Evolutionary conservation across 2,888 invertebrate genomes (phyloP).

Genomic region (Cephus sareptanus): DNA sequence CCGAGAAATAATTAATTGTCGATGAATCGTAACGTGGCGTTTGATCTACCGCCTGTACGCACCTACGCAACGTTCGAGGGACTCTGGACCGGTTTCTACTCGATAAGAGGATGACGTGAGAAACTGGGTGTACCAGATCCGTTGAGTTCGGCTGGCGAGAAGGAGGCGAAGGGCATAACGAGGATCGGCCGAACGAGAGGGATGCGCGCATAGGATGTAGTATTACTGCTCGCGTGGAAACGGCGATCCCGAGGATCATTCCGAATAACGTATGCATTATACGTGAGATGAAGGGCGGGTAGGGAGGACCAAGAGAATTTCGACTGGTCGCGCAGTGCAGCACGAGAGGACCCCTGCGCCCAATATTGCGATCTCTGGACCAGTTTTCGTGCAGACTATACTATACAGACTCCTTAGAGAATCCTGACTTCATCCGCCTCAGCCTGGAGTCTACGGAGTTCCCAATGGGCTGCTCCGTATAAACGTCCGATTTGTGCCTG

Average conservation of each 20-base stretch:
- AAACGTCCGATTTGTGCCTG: not conserved
- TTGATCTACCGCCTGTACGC: not conserved
- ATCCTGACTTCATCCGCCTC: not conserved
- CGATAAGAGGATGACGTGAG: constrained; percentile 53
- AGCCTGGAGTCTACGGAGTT: not conserved
- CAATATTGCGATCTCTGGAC: constrained; percentile 37
- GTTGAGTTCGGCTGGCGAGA: constrained; percentile 14
- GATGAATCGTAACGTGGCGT: constrained; percentile 6
- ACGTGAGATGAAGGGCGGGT: not conserved
- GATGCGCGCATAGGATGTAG: not conserved
- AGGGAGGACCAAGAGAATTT: not conserved
- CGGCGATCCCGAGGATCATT: not conserved
- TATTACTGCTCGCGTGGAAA: not conserved
- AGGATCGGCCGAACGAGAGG: not conserved
- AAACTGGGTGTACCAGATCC: constrained; percentile 44
- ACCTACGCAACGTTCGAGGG: constrained; percentile 5
- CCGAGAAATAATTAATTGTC: not conserved
- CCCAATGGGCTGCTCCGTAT: not conserved
- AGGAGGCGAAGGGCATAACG: not conserved
- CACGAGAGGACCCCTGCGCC: constrained; percentile 31
- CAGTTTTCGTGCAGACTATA: constrained; percentile 39
- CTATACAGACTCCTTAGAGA: not conserved
- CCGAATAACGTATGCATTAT: not conserved
- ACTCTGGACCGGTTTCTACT: constrained; percentile 38
- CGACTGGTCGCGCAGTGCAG: not conserved